phyloP scores from a whole-genome alignment of 2,113 vertebrate genomes.

The Brachypodius melanocephalos region DNA sequence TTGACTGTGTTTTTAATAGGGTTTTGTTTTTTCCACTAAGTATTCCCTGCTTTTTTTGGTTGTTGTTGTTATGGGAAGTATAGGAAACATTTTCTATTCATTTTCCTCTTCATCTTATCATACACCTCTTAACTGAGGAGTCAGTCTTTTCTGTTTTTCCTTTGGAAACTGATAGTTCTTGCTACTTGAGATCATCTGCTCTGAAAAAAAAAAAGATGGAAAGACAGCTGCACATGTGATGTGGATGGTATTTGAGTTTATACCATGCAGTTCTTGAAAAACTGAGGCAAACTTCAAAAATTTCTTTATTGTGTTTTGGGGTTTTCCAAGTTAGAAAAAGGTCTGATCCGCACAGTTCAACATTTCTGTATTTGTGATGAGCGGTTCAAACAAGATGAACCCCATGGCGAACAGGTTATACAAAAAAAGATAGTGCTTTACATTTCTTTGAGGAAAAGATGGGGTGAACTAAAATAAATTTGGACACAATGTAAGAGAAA shows the following conservation, averaged over 20 bases:
- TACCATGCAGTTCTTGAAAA: neutral
- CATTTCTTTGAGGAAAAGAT: neutral
- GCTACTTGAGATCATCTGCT: neutral
- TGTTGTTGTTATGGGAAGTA: neutral
- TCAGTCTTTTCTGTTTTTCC: neutral
- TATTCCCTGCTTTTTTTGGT: neutral
- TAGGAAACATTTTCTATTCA: neutral
- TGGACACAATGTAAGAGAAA: neutral
- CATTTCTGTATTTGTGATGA: neutral
- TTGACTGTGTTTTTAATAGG: neutral
- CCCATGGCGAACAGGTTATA: neutral
- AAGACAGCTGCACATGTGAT: neutral
- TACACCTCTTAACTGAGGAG: neutral
- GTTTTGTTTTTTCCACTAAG: too few relatives aligned
- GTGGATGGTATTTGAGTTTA: neutral
- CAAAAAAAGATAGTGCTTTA: neutral
- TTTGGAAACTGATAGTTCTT: neutral
- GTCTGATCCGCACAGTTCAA: neutral
- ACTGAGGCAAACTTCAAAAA: neutral
- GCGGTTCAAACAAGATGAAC: neutral
- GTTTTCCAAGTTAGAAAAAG: neutral
- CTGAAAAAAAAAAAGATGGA: neutral
- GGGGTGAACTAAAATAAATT: neutral
- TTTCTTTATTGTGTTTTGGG: neutral
- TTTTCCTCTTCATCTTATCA: neutral